Evolutionary conservation across 2,113 vertebrate species (phyloP).

Genomic region (Mionectes macconnelli): DNA sequence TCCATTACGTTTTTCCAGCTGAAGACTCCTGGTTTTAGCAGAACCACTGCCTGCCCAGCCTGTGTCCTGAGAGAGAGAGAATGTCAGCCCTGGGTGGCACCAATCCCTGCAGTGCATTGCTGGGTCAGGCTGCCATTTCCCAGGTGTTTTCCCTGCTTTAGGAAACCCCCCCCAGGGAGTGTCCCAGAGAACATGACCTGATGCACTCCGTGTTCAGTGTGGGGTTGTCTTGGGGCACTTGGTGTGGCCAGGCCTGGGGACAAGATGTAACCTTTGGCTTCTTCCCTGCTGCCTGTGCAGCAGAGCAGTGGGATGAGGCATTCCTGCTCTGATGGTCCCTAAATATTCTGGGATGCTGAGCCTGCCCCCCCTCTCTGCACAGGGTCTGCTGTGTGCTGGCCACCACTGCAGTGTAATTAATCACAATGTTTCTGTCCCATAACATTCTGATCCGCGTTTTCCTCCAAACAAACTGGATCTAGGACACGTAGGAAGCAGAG

Average conservation of each 20-base stretch:
- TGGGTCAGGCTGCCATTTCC: background rate
- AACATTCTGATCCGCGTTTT: background rate
- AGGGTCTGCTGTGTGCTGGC: background rate
- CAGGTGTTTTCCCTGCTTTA: background rate
- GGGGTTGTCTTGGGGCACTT: background rate
- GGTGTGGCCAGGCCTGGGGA: background rate
- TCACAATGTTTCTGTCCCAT: background rate
- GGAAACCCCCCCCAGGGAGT: background rate
- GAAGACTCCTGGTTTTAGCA: background rate
- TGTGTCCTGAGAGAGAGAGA: background rate
- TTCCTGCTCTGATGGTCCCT: background rate
- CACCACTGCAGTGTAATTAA: background rate
- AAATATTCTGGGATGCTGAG: background rate
- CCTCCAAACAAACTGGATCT: background rate
- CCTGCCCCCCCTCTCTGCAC: background rate
- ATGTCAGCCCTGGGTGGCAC: background rate
- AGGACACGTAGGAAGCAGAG: background rate
- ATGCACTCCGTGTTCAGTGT: background rate
- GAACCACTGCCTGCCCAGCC: background rate
- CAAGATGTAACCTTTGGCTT: fast-evolving
- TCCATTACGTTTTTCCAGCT: background rate
- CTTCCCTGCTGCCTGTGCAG: background rate
- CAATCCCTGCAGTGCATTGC: background rate
- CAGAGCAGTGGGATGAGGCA: background rate
- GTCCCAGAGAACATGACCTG: background rate